A percentile compares a stretch with the other conserved stretches of the same genome.
Conservation (phyloP, 2,113 vertebrate species). For the Crocuta crocuta region DNA sequence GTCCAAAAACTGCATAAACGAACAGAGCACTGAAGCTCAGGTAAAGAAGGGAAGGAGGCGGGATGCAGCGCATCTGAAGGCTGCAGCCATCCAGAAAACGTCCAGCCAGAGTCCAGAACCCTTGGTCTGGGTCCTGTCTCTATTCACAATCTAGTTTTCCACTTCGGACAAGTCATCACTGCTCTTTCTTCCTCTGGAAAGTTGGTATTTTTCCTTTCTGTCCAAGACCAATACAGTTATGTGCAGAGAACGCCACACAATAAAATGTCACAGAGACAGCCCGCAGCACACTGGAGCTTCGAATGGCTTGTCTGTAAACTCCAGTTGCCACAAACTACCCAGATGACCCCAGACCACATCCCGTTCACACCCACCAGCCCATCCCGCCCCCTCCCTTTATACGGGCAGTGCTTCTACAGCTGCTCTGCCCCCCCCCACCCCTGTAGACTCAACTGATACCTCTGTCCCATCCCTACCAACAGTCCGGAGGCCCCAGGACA, state of each 20-base stretch:
- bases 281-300: background rate
- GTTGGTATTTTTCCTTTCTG: background rate
- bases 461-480: no score
- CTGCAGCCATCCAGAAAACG: background rate
- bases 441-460: no score
- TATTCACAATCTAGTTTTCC: no score
- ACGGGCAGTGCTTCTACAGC: background rate
- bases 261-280: background rate
- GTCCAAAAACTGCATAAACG: background rate
- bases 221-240: background rate
- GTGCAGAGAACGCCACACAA: background rate
- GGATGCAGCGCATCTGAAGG: background rate
- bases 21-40: background rate
- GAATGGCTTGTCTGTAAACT: background rate
- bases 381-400: accelerated
- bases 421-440: accelerated
- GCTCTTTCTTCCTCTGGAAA: background rate
- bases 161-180: background rate
- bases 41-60: background rate
- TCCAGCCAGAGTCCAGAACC: background rate
- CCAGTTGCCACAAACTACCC: background rate
- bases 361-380: no score
- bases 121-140: background rate
- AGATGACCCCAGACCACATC: no score
- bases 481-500: background rate